Conservation (phyloP, 2,888 invertebrate genomes). For the Augiades crinisus region DNA sequence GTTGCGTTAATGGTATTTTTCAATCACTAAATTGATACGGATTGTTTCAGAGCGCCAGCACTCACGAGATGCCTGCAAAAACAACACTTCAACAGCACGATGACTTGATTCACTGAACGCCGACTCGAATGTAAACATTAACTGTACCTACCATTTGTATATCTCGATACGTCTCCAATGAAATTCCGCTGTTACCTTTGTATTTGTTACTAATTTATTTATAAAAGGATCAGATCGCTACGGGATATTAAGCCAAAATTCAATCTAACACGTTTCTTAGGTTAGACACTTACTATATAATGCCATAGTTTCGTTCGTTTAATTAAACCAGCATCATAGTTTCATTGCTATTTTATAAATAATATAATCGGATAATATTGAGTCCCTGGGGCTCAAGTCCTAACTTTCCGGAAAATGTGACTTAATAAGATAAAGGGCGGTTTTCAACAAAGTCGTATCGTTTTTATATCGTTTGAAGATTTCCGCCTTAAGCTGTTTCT, state of each 20-base stretch:
- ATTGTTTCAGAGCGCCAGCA: slow-evolving; percentile 71
- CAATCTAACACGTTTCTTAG: slow-evolving; percentile 6
- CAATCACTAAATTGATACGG: slow-evolving; percentile 30
- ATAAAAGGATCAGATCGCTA: slow-evolving; percentile 8
- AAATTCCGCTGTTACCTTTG: slow-evolving; percentile 48
- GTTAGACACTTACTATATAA: too few relatives aligned
- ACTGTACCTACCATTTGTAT: slow-evolving; percentile 58
- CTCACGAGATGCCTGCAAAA: slow-evolving; percentile 72
- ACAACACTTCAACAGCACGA: slow-evolving; percentile 65
- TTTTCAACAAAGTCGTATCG: too few relatives aligned
- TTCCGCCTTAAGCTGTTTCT: too few relatives aligned
- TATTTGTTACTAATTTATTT: slow-evolving; percentile 38
- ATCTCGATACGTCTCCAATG: slow-evolving; percentile 52
- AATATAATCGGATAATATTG: too few relatives aligned
- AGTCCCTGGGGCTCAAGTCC: too few relatives aligned
- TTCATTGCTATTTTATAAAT: too few relatives aligned
- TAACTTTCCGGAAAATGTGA: too few relatives aligned
- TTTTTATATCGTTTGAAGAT: too few relatives aligned
- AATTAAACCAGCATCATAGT: too few relatives aligned
- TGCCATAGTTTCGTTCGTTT: too few relatives aligned
- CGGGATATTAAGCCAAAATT: not conserved
- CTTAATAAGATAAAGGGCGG: too few relatives aligned
- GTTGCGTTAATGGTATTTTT: slow-evolving; percentile 35
- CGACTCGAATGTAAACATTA: slow-evolving; percentile 39
- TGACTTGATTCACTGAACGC: slow-evolving; percentile 55